Conservation (phyloP, 2,113 vertebrate species). For the Alouatta palliata region DNA sequence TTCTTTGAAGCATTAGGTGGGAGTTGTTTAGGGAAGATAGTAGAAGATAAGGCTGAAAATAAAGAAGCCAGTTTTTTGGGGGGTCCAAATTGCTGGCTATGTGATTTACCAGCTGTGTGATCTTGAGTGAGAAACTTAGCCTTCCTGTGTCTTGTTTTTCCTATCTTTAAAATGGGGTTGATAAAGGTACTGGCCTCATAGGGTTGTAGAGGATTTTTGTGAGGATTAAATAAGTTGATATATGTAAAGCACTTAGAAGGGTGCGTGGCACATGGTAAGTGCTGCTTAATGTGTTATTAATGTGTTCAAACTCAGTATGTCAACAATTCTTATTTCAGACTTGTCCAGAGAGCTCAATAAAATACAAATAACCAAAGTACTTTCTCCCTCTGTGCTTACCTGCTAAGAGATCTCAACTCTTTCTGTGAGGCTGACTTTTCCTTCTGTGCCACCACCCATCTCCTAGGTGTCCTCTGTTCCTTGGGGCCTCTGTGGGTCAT, state of each 20-base stretch:
- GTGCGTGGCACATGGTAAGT: not conserved
- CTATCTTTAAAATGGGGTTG: not conserved
- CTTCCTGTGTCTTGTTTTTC: not conserved
- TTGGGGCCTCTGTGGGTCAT: not conserved
- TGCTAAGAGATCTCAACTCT: not conserved
- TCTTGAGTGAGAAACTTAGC: not conserved
- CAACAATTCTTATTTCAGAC: not conserved
- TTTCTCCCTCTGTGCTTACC: not conserved
- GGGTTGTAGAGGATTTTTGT: not conserved
- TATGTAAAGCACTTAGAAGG: not conserved
- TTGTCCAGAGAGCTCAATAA: not conserved
- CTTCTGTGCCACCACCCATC: not conserved
- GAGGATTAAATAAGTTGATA: not conserved
- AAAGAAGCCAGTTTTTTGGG: not conserved
- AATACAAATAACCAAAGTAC: not conserved
- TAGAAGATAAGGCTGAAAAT: not conserved
- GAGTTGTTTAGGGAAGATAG: not conserved
- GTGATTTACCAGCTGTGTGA: not conserved
- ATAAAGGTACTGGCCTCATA: not conserved
- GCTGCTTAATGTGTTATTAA: not conserved
- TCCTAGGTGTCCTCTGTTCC: not conserved
- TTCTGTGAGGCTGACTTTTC: not conserved
- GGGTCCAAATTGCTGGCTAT: not conserved
- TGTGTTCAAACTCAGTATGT: not conserved
- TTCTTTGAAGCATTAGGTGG: not conserved